These are phyloP conservation scores for Gila orcuttii DNA, from an alignment of 2,113 vertebrate genomes.

Conservation along the genomic window DNA sequence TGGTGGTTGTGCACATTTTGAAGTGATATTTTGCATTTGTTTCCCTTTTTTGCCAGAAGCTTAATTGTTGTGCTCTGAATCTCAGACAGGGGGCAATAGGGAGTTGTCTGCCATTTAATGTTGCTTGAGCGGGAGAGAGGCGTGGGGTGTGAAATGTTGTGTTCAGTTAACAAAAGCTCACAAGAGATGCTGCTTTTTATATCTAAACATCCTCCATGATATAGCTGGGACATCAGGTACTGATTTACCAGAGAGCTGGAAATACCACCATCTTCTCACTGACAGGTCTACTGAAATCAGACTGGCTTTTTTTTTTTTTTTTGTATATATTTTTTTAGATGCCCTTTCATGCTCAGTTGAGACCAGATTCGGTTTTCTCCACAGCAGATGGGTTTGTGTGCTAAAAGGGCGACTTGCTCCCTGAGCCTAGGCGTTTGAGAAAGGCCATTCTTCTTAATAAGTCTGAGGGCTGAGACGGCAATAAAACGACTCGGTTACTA, in stretches of 20 bases:
- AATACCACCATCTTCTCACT: background rate
- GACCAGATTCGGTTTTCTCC: constrained; percentile 26
- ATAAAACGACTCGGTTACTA: no score
- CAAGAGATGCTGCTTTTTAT: constrained; percentile 28
- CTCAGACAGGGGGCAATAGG: constrained; percentile 47
- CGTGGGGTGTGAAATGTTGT: constrained; percentile 5
- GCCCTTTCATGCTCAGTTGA: constrained; percentile 21
- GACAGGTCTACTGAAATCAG: background rate
- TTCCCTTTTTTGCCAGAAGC: background rate
- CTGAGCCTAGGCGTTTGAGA: background rate
- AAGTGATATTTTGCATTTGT: background rate
- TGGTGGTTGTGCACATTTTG: no score
- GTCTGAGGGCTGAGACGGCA: constrained; percentile 11
- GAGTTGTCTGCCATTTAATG: background rate
- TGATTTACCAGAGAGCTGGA: constrained; percentile 6
- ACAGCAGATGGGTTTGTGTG: constrained; percentile 2
- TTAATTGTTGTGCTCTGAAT: background rate
- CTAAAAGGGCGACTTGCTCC: background rate
- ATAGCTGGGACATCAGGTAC: background rate
- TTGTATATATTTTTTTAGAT: background rate
- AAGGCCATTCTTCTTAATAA: constrained; percentile 25
- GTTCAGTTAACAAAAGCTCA: constrained; percentile 20
- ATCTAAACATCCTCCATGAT: constrained; percentile 25
- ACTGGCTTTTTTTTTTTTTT: background rate
- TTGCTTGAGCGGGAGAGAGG: background rate